Evolutionary conservation across 92 coral and sea anemone species (phyloP), one percentile per base, ranked within the genome.

Genomic region (Porites divaricata): DNA sequence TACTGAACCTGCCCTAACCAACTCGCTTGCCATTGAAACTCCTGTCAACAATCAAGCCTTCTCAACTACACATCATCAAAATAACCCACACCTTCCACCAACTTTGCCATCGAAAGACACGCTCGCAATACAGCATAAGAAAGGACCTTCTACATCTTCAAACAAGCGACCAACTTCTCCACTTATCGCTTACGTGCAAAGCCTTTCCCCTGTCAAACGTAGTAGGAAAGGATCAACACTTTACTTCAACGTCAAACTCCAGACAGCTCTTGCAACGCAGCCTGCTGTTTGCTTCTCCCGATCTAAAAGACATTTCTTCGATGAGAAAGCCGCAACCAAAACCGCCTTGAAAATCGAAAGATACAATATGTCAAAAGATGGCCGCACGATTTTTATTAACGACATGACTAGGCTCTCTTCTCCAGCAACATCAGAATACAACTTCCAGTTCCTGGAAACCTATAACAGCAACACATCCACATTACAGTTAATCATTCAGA

Each of bases 231-330:
- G 79, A 67, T 51, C 76, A 8, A 73, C 65, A 68, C 77, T 14
- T 17, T 84, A 84, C 67, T 58, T 76, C 83, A 84, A 84, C 65
- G 63, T 84, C 9, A 84, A 71, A 52, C 79, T 75, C 21, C 83
- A 85, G 75, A 16, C 45, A 24, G 17, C 79, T 76, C 67, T 49
- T 25, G 78, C 57, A 35, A n/a, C 22, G 14, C 53, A 65, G 35
- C 82, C 87, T 48, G 86, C 75, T n/a, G 83, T 81, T 12, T 81
- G 83, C 77, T 87, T 87, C 74, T 87, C 90, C 10, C 66, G 70
- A 0, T 50, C 77, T 26, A 87, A 87, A 61, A 86, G 90, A 58
- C 81, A 83, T 35, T 52, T 87, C 41, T 74, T 87, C 49, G 76
- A 52, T 20, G 82, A 75, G 53, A 35, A 77, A 51, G 83, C 45